Base-by-base conservation (phyloP, 2,888 invertebrate genomes). In the Parasteatoda lunata region DNA sequence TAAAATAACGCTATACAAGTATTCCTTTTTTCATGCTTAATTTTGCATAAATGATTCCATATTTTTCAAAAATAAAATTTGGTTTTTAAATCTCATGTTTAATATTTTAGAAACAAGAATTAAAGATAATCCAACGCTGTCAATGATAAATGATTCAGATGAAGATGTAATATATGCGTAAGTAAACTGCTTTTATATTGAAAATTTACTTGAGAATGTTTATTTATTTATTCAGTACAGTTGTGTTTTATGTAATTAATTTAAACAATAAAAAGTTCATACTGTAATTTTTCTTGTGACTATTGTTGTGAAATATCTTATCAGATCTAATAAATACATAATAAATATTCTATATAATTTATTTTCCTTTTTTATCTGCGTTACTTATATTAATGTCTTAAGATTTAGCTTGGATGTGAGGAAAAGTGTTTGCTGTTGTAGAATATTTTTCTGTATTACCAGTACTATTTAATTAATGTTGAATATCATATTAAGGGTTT, bases 111-210 rank as follows among this genome's bases (percentile, higher is more conserved):
- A 98, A 92, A 94, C 96, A 76, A 94, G 96, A 76, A 96, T 97
- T 77, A 98, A 98, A 93, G 98, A 98, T 93, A 98, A 98, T 93
- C 98, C 98, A 73, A 96, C 98, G 11, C 97, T 98, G 92, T 98
- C 98, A 47, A 98, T 99, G 98, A 95, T 98, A 90, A 98, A 98
- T 92, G 98, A 99, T 91, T 98, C 98, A 0, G 98, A 98, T 91
- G 98, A 98, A 92, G 97, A 97, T 90, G 97, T 98, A 8, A 96
- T 98, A 90, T 98, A 98, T 92, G 98, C 97, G 92, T 93, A 91
- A 91, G 91, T 72, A 52, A 13, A 72, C 66, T 64, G n/a, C 49
- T 52, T 77, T 68, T 9, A 8, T 75, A 52, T 30, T 30, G 30
- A 30, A 30, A 30, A 1, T 30, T 30, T 30, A 30, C 30, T 13